Conservation (phyloP, 2,113 vertebrate genomes). For the Phalacrocorax brasilianus region DNA sequence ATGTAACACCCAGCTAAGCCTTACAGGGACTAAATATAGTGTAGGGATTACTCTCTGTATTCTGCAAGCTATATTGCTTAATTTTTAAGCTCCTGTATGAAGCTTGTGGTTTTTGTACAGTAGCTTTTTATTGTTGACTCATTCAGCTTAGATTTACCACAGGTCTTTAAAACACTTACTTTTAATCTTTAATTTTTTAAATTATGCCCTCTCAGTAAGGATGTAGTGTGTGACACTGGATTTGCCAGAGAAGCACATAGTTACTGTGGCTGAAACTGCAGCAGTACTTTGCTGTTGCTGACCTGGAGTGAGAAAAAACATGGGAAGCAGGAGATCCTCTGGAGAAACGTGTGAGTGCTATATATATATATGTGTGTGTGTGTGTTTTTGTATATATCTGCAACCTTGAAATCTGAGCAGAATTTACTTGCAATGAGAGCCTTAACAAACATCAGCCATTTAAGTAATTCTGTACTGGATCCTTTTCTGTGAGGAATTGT, state of each 20-base stretch:
- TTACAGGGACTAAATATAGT: background rate
- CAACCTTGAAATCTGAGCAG: background rate
- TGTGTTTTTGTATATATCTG: background rate
- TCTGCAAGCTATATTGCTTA: background rate
- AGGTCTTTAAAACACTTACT: background rate
- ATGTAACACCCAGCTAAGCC: background rate
- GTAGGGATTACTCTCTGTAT: background rate
- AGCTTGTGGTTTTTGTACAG: background rate
- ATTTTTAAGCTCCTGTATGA: background rate
- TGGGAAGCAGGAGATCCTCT: background rate
- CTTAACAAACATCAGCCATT: background rate
- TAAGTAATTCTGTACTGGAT: background rate
- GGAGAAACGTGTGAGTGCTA: background rate
- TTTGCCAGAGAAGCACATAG: background rate
- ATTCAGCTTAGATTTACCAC: background rate
- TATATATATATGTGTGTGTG: rapidly evolving
- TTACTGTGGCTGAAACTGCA: background rate
- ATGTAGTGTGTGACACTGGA: background rate
- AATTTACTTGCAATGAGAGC: background rate
- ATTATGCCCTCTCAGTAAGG: background rate
- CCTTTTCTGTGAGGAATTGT: background rate
- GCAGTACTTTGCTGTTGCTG: background rate
- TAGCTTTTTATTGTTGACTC: background rate
- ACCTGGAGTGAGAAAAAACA: background rate
- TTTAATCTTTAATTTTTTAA: background rate